phyloP scores from a whole-genome alignment of 2,888 invertebrate species.

The Macrosoma leucophasiata region DNA sequence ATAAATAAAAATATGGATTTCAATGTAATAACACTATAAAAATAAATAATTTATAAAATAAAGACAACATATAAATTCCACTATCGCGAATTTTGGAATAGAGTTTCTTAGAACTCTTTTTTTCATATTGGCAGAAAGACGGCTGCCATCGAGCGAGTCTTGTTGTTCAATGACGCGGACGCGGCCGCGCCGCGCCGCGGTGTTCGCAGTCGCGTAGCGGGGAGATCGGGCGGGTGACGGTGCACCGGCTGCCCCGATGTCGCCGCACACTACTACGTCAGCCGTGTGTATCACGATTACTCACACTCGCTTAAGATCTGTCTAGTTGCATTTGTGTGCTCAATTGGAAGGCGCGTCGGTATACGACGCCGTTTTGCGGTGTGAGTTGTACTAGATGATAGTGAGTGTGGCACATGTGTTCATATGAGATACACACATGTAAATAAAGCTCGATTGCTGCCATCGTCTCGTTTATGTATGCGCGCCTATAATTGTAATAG shows the following conservation, averaged over 20 bases:
- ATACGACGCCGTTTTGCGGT: constrained; percentile 42
- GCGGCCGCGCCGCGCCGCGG: constrained; percentile 59
- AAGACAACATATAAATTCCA: constrained; percentile 68
- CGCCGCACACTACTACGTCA: constrained; percentile 52
- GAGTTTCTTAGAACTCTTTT: constrained; percentile 64
- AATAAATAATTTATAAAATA: constrained; percentile 68
- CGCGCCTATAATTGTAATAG: constrained; percentile 69
- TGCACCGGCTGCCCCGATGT: constrained; percentile 73
- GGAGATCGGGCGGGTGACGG: constrained; percentile 58
- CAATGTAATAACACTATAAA: constrained; percentile 68
- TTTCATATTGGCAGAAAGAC: constrained; percentile 73
- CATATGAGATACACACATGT: constrained; percentile 54
- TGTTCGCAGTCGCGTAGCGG: constrained; percentile 70
- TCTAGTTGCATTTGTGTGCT: constrained; percentile 66
- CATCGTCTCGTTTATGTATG: constrained; percentile 61
- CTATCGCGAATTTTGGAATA: constrained; percentile 68
- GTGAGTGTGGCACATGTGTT: constrained; percentile 49
- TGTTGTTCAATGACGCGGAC: constrained; percentile 75
- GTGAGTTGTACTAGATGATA: constrained; percentile 44
- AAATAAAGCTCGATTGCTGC: constrained; percentile 61
- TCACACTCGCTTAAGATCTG: constrained; percentile 53
- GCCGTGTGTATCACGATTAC: constrained; percentile 36
- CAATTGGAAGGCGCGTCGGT: constrained; percentile 49
- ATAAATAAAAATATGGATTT: constrained; percentile 66
- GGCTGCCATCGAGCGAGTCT: constrained; percentile 73